phyloP scores from a whole-genome alignment of 2,113 vertebrate species.

The Eidolon helvum region DNA sequence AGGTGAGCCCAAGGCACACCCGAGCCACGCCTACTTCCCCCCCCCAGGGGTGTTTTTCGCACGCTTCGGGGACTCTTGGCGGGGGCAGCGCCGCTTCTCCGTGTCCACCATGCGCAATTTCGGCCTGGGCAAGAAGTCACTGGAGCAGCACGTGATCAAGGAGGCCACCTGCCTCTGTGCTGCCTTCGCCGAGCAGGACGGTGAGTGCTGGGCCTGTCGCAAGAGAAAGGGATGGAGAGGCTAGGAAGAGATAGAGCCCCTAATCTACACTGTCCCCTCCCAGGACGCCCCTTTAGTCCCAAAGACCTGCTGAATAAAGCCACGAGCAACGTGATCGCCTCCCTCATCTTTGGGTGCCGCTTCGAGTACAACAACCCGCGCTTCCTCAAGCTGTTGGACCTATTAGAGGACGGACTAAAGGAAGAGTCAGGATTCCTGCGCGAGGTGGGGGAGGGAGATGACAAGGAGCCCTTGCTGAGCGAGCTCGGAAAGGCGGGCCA shows the following conservation, averaged over 20 bases:
- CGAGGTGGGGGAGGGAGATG: conserved; percentile 60
- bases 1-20: accelerated
- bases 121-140: conserved; percentile 88
- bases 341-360: conserved; percentile 67
- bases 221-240: accelerated
- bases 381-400: conserved; percentile 57
- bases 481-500: background rate
- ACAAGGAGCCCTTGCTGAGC: too few relatives aligned
- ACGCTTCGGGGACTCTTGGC: conserved; percentile 81
- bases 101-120: conserved; percentile 86
- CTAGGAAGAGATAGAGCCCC: accelerated
- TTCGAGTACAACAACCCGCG: conserved; percentile 76
- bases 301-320: conserved; percentile 55
- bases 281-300: conserved; percentile 78
- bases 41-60: conserved; percentile 81
- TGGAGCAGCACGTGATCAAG: conserved; percentile 85
- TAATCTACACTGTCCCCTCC: background rate
- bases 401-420: accelerated
- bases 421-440: background rate
- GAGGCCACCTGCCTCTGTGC: conserved; percentile 82
- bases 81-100: conserved; percentile 85
- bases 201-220: conserved; percentile 53
- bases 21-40: accelerated
- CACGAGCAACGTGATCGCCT: conserved; percentile 78
- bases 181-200: conserved; percentile 56